Percentiles rank a stretch among this genome's conserved stretches.
Conservation (phyloP, 1,140 invertebrate species). For the Bombus sibiricus region DNA sequence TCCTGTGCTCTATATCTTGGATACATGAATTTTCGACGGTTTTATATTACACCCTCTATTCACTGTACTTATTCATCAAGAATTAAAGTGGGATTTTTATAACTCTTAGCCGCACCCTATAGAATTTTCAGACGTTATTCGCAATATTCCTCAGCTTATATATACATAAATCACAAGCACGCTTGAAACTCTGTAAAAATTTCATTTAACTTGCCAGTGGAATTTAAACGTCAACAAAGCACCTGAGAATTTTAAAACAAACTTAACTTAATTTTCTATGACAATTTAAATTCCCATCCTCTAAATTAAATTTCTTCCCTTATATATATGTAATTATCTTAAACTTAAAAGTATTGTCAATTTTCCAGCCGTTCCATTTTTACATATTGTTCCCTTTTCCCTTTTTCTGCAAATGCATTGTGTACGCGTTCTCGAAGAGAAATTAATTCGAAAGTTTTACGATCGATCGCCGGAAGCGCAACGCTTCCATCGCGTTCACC, state of each 20-base stretch:
- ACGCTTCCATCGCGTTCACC: not conserved
- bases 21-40: not conserved
- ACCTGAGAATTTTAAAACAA: too few relatives aligned
- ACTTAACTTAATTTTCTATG: too few relatives aligned
- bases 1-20: not conserved
- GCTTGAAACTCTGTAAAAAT: too few relatives aligned
- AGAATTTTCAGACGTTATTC: not conserved
- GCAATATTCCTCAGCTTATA: not conserved
- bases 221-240: too few relatives aligned
- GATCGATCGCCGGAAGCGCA: not conserved
- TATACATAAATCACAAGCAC: not conserved
- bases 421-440: not conserved
- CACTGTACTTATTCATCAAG: not conserved
- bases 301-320: not conserved
- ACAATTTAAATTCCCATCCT: not conserved
- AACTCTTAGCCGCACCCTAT: not conserved
- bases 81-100: not conserved
- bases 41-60: not conserved
- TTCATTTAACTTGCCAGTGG: too few relatives aligned
- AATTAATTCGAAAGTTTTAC: constrained; percentile 32
- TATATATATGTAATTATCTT: not conserved
- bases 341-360: not conserved
- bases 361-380: not conserved
- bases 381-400: not conserved
- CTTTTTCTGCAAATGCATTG: not conserved